phyloP scores from a whole-genome alignment of 2,888 invertebrate genomes.

The Dynastes grantii region DNA sequence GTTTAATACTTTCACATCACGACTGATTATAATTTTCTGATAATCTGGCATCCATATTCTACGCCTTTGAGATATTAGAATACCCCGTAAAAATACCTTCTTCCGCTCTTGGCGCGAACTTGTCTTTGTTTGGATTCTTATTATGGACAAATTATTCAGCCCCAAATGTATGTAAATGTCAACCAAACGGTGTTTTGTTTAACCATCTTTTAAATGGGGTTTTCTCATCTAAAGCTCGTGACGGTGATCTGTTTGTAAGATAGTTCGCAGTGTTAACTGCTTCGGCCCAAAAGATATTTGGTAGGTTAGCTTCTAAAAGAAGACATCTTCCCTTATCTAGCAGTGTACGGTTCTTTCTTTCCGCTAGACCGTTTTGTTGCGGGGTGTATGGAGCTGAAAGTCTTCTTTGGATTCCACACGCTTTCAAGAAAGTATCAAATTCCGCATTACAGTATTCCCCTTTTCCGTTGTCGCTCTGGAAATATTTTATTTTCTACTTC shows the following conservation, averaged over 20 bases:
- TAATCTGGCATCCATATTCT: slow-evolving; percentile 10
- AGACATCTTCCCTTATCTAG: slow-evolving; percentile 1
- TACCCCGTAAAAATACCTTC: neutral
- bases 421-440: slow-evolving; percentile 21
- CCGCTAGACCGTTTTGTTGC: slow-evolving; percentile 19
- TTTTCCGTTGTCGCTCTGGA: neutral
- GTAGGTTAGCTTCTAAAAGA: neutral
- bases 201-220: slow-evolving; percentile 10
- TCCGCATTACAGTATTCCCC: slow-evolving; percentile 18
- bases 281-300: slow-evolving; percentile 18
- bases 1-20: neutral
- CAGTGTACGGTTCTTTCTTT: neutral
- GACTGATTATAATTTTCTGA: slow-evolving; percentile 1
- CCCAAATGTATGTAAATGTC: neutral
- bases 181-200: neutral
- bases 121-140: neutral
- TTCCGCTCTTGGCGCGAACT: neutral
- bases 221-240: neutral
- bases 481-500: slow-evolving; percentile 22
- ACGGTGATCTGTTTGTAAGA: slow-evolving; percentile 11
- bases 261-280: slow-evolving; percentile 14
- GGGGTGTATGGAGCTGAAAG: slow-evolving; percentile 9
- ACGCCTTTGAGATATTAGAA: neutral
- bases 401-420: neutral
- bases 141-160: neutral